These are phyloP conservation scores for Ennomos fuscantarius DNA, from an alignment of 2,888 invertebrate genomes.

Conservation along the genomic window DNA sequence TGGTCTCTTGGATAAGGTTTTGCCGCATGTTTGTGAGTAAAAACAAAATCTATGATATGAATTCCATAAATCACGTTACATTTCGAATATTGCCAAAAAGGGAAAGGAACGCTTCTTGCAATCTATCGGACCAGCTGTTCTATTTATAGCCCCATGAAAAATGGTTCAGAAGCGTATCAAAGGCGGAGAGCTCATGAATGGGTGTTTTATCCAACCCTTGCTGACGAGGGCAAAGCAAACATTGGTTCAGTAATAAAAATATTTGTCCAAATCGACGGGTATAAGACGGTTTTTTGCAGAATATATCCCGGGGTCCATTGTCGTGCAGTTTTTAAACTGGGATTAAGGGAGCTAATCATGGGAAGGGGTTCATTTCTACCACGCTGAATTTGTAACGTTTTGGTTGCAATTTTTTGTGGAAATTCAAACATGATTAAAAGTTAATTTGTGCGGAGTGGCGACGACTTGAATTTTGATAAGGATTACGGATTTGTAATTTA, in stretches of 20 bases:
- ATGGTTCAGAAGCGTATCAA: conserved; percentile 66
- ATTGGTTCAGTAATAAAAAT: conserved; percentile 83
- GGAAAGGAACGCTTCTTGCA: conserved; percentile 55
- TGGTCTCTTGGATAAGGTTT: conserved; percentile 32
- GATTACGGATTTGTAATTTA: not conserved
- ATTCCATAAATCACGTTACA: conserved; percentile 32
- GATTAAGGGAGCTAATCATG: conserved; percentile 79
- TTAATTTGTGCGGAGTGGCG: conserved; percentile 22
- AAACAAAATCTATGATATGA: conserved; percentile 25
- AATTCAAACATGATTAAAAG: conserved; percentile 47
- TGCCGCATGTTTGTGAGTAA: conserved; percentile 27
- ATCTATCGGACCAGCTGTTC: conserved; percentile 63
- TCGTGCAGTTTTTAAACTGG: conserved; percentile 75
- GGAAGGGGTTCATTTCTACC: conserved; percentile 49
- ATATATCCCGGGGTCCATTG: conserved; percentile 66
- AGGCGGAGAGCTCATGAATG: conserved; percentile 70
- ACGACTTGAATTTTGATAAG: conserved; percentile 14
- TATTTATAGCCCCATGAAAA: conserved; percentile 69
- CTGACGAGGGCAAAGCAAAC: conserved; percentile 77
- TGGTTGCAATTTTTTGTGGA: conserved; percentile 39
- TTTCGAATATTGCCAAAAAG: conserved; percentile 42
- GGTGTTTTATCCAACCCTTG: conserved; percentile 72
- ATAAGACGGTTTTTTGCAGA: conserved; percentile 69
- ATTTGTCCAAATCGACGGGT: conserved; percentile 75
- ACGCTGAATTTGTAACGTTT: conserved; percentile 42